Base-by-base conservation (phyloP, 1,140 invertebrate species). In the Planococcus citri region DNA sequence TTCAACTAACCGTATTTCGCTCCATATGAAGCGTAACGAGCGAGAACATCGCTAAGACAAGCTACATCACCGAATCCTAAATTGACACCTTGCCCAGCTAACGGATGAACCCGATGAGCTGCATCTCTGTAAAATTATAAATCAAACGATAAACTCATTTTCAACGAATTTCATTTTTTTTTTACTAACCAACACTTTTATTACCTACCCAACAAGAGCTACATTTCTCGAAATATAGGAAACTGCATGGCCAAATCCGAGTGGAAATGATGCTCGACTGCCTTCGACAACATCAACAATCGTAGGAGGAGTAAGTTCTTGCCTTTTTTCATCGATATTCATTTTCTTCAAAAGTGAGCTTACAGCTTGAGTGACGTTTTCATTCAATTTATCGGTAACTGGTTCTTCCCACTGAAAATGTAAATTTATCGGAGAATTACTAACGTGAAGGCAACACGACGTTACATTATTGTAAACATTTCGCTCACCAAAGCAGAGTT, bases 21-120 rank as follows among this genome's bases (percentile, higher is more conserved):
- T 9, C 96, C 97, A 73, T 83, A 80, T 72, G 86, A 85, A 0
- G 86, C 80, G 2, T 88, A 85, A 60, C 90, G 82, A 3, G 86
- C 82, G 17, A 98, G 76, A 2, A 86, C 76, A 67, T 87, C 76
- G 10, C 86, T 83, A 0, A 99, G 81, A 73, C 83, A 82, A 14
- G 80, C 76, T 0, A 97, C 87, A 81, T 99, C 97, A 24, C 91
- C 92, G 79, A 98, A 96, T 3, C 97, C 97, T 58, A 99, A 81
- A 82, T 99, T 99, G 0, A 98, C 92, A 12, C 96, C 96, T 79
- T 97, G 95, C 0, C 97, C 97, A 60, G 96, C 97, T 68, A 98
- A 77, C 0, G 97, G 97, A 82, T 99, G 96, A 38, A 99, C 83
- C 76, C 93, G 83, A 79, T 99, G 97, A 9, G 95, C 95, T 37